Percentiles rank a stretch among this genome's conserved stretches.
Evolutionary conservation across 2,888 invertebrate genomes (phyloP).

Genomic region (Pristionchus fissidentatus): DNA sequence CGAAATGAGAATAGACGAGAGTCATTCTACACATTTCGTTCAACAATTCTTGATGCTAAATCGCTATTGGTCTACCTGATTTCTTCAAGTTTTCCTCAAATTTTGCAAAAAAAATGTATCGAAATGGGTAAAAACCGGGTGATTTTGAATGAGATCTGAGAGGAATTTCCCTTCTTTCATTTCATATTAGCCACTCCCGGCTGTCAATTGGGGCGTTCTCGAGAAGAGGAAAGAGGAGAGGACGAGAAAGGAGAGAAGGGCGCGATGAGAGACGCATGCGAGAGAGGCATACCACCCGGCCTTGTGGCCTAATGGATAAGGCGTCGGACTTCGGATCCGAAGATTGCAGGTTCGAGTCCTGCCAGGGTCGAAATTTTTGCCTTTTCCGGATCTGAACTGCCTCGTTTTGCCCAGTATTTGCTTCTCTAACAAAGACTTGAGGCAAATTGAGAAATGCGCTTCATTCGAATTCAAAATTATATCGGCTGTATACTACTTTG

Average conservation of each 20-base stretch:
- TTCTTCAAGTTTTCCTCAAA: not conserved
- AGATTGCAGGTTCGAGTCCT: conserved; percentile 65
- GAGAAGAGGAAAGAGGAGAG: not conserved
- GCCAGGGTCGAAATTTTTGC: conserved; percentile 53
- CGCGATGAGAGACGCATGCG: not conserved
- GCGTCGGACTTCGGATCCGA: conserved; percentile 74
- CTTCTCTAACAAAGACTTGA: too few relatives aligned
- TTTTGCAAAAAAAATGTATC: not conserved
- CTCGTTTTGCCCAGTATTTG: not conserved
- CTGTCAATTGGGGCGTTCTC: not conserved
- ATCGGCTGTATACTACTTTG: too few relatives aligned
- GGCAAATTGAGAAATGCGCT: too few relatives aligned
- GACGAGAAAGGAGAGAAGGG: not conserved
- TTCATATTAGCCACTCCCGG: not conserved
- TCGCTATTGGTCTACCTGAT: not conserved
- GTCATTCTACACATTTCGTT: not conserved
- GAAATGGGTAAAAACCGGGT: not conserved
- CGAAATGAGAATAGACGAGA: not conserved
- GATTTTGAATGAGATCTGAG: not conserved
- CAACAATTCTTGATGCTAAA: too few relatives aligned
- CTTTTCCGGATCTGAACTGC: not conserved
- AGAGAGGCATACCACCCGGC: conserved; percentile 49
- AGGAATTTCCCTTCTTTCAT: not conserved
- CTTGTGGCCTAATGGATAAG: conserved; percentile 75
- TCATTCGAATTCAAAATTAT: too few relatives aligned